Conservation (phyloP, 2,797 vertebrate species). For the Semaprochilodus insignis region DNA sequence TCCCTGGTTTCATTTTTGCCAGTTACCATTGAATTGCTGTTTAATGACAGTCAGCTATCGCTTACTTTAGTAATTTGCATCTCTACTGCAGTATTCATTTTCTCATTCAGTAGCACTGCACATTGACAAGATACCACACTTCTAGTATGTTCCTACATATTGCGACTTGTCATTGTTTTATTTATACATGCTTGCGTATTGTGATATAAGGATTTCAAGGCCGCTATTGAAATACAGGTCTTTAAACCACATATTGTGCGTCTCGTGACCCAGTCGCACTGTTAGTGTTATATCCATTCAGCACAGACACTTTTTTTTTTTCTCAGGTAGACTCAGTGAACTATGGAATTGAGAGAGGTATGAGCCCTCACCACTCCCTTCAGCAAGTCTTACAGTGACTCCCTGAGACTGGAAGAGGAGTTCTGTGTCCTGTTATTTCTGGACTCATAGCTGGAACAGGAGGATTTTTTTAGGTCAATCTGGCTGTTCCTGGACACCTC, state of each 20-base stretch:
- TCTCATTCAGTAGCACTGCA: background rate
- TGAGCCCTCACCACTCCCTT: conserved; percentile 24
- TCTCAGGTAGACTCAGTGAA: background rate
- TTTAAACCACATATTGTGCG: background rate
- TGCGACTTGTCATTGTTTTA: background rate
- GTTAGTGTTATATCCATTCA: background rate
- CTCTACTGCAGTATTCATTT: background rate
- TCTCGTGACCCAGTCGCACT: background rate
- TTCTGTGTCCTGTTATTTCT: conserved; percentile 54
- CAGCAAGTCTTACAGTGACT: conserved; percentile 35
- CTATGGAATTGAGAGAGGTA: background rate
- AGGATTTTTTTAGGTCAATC: conserved; percentile 48
- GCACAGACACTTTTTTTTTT: background rate
- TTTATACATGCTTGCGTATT: background rate
- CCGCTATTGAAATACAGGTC: background rate
- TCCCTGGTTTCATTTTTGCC: no score
- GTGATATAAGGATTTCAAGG: background rate
- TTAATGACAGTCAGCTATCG: no score
- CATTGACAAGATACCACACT: background rate
- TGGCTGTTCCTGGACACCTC: conserved; percentile 52
- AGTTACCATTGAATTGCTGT: no score
- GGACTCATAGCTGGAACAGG: conserved; percentile 52
- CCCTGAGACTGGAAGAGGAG: conserved; percentile 35
- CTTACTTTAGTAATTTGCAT: no score
- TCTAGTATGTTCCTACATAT: background rate